A percentile compares a stretch with the other conserved stretches of the same genome.
Evolutionary conservation across 2,888 invertebrate species (phyloP).

Genomic region (Magallana nippona): DNA sequence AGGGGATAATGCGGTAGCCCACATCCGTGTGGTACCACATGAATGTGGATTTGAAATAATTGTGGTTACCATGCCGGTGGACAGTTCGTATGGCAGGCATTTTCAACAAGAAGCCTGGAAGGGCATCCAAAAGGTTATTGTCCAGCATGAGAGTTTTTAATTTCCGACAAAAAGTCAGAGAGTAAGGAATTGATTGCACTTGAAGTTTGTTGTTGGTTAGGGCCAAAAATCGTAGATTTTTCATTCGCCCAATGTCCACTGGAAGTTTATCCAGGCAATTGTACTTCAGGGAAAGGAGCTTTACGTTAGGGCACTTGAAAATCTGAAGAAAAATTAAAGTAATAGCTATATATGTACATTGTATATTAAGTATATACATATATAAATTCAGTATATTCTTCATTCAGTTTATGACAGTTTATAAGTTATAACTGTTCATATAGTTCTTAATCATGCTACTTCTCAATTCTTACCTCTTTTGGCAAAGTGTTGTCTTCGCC

Average conservation of each 20-base stretch:
- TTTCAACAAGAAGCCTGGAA: slow-evolving; percentile 80
- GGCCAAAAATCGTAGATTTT: slow-evolving; percentile 79
- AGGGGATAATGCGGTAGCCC: slow-evolving; percentile 79
- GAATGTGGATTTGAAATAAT: slow-evolving; percentile 81
- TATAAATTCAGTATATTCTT: no score
- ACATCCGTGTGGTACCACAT: slow-evolving; percentile 82
- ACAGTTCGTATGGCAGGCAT: slow-evolving; percentile 80
- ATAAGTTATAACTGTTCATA: no score
- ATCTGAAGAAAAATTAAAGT: slow-evolving; percentile 72
- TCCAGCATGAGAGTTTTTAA: slow-evolving; percentile 80
- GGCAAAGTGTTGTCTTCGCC: slow-evolving; percentile 79
- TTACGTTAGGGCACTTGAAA: slow-evolving; percentile 80
- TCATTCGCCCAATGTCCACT: slow-evolving; percentile 80
- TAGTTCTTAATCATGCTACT: no score
- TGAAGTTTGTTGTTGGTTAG: slow-evolving; percentile 81
- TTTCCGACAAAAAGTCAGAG: slow-evolving; percentile 79
- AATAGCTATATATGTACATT: no score
- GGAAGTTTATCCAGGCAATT: slow-evolving; percentile 80
- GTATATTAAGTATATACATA: no score
- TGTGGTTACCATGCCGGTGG: slow-evolving; percentile 82
- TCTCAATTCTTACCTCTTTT: slow-evolving; percentile 74
- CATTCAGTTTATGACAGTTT: no score
- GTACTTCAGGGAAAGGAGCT: slow-evolving; percentile 80
- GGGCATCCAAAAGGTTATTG: slow-evolving; percentile 81
- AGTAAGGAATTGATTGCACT: slow-evolving; percentile 80